Evolutionary conservation across 2,888 invertebrate genomes (phyloP), one percentile per base, ranked within the genome.

Genomic region (Ypsolopha scabrella): DNA sequence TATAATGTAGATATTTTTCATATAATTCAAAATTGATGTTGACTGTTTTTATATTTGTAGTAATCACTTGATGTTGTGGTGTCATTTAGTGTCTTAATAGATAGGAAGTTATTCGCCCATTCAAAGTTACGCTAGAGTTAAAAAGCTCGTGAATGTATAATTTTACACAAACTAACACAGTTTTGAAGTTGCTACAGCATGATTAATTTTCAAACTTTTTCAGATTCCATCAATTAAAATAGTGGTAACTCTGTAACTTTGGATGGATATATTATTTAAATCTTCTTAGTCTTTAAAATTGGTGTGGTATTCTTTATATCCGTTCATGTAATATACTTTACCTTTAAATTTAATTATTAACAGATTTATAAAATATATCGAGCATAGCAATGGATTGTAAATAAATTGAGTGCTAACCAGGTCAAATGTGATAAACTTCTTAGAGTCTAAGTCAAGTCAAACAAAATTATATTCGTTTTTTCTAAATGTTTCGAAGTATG

Each of bases 61-160:
- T 82, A 86, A 86, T 85, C 83, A 87, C 72, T 87, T 80, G 87
- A 83, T 87, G 87, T 87, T 87, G 87, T 87, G 87, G 85, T 76
- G 87, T 87, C 82, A 76, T 79, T 78, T 85, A 85, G 86, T 86
- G 86, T 86, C 85, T 86, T 86, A 85, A 51, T 83, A 79, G 75
- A 61, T 66, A 62, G 76, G 81, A 79, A 78, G 68, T 68, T 60
- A 63, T 52, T 44, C 46, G 6, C 48, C 54, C 55, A 55, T 54
- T 56, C 54, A 50, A 52, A 55, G 52, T 57, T 56, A 56, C 56
- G 50, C 37, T 10, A 11, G 34, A 41, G 37, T 43, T 35, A 6
- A 39, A 9, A 10, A 7, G 33, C 45, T 24, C 24, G 2, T 3
- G 2, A 47, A 13, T 47, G 7, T 47, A 37, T 13, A 54, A 45